These are phyloP conservation scores for Micrasema minimum DNA, from an alignment of 1,140 invertebrate genomes.

Conservation along the genomic window DNA sequence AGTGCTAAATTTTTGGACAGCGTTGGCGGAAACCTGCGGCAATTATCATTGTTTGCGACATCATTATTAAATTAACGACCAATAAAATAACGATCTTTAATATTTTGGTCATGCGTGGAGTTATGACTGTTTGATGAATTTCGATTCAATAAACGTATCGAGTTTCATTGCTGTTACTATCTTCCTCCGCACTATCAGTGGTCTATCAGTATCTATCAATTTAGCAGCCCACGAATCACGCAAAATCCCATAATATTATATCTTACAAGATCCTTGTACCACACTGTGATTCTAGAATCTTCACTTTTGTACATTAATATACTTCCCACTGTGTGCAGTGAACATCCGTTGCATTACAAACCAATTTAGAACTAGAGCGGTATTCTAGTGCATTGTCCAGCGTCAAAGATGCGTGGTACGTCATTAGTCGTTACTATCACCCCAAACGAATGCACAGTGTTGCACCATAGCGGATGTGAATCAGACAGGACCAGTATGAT, in stretches of 20 bases:
- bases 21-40: slow-evolving; percentile 10
- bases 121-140: slow-evolving; percentile 13
- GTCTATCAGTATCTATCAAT: too few species aligned
- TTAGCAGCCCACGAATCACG: too few species aligned
- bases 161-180: too few species aligned
- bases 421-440: not conserved
- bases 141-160: not conserved
- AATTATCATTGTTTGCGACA: not conserved
- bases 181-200: too few species aligned
- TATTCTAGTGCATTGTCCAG: not conserved
- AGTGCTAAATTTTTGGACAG: slow-evolving; percentile 9
- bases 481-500: slow-evolving; percentile 14
- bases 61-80: slow-evolving; percentile 20
- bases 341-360: too few species aligned
- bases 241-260: too few species aligned
- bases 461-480: slow-evolving; percentile 21
- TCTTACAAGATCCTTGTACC: too few species aligned
- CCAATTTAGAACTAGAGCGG: too few species aligned
- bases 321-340: too few species aligned
- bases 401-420: not conserved
- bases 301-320: too few species aligned
- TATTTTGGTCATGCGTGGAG: not conserved
- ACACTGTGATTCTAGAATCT: too few species aligned
- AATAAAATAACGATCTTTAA: slow-evolving; percentile 4
- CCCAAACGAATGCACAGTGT: not conserved